Evolutionary conservation across 2,888 invertebrate genomes (phyloP).

Genomic region (Acrobasis repandana): DNA sequence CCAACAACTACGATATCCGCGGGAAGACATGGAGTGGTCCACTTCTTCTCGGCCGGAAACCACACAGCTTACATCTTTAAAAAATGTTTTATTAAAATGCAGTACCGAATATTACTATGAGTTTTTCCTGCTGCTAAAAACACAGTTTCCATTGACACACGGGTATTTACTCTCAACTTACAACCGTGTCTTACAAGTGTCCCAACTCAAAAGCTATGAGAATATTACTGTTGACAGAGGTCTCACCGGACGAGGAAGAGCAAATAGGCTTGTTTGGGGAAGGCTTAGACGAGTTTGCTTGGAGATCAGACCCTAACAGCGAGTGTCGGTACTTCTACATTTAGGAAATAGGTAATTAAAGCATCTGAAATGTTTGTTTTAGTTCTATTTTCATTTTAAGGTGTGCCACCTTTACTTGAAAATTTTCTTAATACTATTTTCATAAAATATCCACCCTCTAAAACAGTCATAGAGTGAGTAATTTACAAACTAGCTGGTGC

Average conservation of each 20-base stretch:
- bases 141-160: background rate
- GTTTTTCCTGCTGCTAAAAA: background rate
- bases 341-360: slow-evolving; percentile 9
- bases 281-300: slow-evolving; percentile 52
- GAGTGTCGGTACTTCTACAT: slow-evolving; percentile 25
- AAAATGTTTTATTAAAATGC: too few relatives aligned
- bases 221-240: slow-evolving; percentile 67
- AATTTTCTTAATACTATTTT: too few relatives aligned
- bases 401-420: too few relatives aligned
- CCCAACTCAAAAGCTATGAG: slow-evolving; percentile 43
- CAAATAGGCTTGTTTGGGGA: slow-evolving; percentile 60
- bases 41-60: too few relatives aligned
- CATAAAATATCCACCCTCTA: too few relatives aligned
- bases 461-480: too few relatives aligned
- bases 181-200: slow-evolving; percentile 39
- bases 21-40: too few relatives aligned
- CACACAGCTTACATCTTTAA: too few relatives aligned
- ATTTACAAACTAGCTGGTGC: too few relatives aligned
- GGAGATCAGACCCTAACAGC: slow-evolving; percentile 47
- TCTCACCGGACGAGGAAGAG: slow-evolving; percentile 49
- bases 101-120: background rate
- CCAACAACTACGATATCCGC: too few relatives aligned
- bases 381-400: too few relatives aligned
- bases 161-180: slow-evolving; percentile 14
- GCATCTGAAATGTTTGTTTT: too few relatives aligned